phyloP scores from a whole-genome alignment of 1,140 invertebrate species.

The Zaprionus inermis region DNA sequence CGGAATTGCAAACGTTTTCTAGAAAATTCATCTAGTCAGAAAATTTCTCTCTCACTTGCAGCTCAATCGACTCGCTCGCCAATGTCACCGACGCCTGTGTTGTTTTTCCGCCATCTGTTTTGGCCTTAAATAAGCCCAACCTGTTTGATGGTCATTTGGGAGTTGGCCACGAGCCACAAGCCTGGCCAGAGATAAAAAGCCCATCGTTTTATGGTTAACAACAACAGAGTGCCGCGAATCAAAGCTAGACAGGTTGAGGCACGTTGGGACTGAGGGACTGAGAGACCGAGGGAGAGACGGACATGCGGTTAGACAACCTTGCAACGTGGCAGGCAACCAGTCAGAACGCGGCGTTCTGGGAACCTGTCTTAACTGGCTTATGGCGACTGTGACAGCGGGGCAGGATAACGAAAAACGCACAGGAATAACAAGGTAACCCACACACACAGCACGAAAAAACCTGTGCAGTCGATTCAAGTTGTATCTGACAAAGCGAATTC shows the following conservation, averaged over 20 bases:
- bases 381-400: slow-evolving; percentile 29
- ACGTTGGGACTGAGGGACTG: not conserved
- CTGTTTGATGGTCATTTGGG: slow-evolving; percentile 8
- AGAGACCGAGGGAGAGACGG: not conserved
- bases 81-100: not conserved
- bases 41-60: not conserved
- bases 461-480: not conserved
- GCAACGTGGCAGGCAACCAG: slow-evolving; percentile 18
- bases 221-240: slow-evolving; percentile 18
- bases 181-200: slow-evolving; percentile 21
- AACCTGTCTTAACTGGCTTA: slow-evolving; percentile 46
- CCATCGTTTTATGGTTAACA: slow-evolving; percentile 21
- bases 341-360: slow-evolving; percentile 9
- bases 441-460: slow-evolving; percentile 5
- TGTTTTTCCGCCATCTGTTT: not conserved
- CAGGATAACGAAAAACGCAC: slow-evolving; percentile 5
- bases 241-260: slow-evolving; percentile 16
- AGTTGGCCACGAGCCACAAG: not conserved
- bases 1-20: too few relatives aligned
- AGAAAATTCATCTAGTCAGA: too few relatives aligned
- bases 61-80: not conserved
- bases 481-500: not conserved
- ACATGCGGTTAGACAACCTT: slow-evolving; percentile 18
- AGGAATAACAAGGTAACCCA: not conserved
- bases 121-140: not conserved